Evolutionary conservation across 1,140 invertebrate genomes (phyloP).

Genomic region (Arion vulgaris): DNA sequence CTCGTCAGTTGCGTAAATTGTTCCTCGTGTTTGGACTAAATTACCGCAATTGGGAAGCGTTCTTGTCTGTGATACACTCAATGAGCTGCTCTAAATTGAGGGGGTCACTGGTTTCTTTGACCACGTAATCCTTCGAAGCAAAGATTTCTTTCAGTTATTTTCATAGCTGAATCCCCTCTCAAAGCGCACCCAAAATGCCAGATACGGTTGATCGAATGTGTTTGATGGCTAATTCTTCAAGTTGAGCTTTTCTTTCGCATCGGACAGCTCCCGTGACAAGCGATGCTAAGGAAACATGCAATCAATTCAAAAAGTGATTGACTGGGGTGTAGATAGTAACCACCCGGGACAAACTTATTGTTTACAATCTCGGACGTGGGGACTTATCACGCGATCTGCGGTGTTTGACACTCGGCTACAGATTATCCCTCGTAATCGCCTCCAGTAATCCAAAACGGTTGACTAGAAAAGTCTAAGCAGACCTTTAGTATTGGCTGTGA

Average conservation of each 20-base stretch:
- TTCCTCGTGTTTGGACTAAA: conserved; percentile 12
- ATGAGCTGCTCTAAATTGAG: conserved; percentile 1
- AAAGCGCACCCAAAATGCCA: background rate
- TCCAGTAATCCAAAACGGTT: conserved; percentile 3
- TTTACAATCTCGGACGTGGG: background rate
- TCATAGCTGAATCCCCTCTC: background rate
- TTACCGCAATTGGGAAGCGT: conserved; percentile 11
- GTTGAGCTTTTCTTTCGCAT: background rate
- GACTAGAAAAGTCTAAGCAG: background rate
- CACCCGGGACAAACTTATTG: background rate
- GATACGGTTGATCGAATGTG: background rate
- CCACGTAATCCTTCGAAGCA: background rate
- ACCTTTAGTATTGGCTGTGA: background rate
- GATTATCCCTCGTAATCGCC: background rate
- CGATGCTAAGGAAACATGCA: background rate
- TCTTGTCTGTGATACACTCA: background rate
- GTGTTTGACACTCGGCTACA: conserved; percentile 8
- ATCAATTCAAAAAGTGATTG: background rate
- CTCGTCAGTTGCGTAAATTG: conserved; percentile 12
- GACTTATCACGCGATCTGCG: background rate
- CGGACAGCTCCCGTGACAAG: background rate
- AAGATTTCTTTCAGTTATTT: background rate
- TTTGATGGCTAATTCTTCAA: background rate
- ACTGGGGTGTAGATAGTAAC: background rate
- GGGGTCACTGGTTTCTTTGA: background rate